Evolutionary conservation across 2,113 vertebrate genomes (phyloP).

Genomic region (Odontophorus gujanensis): DNA sequence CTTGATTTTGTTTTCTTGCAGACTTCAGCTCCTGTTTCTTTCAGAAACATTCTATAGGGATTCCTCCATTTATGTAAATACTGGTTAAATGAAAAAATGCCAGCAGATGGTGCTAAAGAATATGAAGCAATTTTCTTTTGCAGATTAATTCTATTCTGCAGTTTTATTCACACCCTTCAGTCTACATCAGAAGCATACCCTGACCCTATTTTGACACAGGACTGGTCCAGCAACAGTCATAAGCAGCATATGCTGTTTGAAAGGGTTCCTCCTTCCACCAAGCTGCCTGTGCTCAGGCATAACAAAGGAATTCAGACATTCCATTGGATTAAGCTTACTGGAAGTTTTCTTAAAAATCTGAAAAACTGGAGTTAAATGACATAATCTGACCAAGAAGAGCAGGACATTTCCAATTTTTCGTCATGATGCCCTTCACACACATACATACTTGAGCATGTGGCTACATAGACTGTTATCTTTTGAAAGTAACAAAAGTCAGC

Average conservation of each 20-base stretch:
- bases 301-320: not conserved
- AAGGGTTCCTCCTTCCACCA: not conserved
- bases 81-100: not conserved
- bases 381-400: conserved; percentile 13
- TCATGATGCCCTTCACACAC: conserved; percentile 44
- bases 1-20: not conserved
- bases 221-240: not conserved
- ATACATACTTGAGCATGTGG: conserved; percentile 5
- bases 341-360: not conserved
- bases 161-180: not conserved
- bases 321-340: not conserved
- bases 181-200: not conserved
- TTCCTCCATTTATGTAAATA: not conserved
- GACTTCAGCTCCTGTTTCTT: not conserved
- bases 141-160: not conserved
- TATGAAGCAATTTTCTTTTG: not conserved
- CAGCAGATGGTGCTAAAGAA: conserved; percentile 54
- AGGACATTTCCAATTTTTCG: conserved; percentile 34
- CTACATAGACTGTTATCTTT: conserved; percentile 69
- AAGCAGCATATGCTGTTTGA: not conserved
- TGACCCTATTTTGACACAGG: not conserved
- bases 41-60: not conserved
- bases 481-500: conserved; percentile 75
- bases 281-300: not conserved
- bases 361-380: not conserved